phyloP scores from a whole-genome alignment of 2,888 invertebrate species.

The Linnaemya tessellans region DNA sequence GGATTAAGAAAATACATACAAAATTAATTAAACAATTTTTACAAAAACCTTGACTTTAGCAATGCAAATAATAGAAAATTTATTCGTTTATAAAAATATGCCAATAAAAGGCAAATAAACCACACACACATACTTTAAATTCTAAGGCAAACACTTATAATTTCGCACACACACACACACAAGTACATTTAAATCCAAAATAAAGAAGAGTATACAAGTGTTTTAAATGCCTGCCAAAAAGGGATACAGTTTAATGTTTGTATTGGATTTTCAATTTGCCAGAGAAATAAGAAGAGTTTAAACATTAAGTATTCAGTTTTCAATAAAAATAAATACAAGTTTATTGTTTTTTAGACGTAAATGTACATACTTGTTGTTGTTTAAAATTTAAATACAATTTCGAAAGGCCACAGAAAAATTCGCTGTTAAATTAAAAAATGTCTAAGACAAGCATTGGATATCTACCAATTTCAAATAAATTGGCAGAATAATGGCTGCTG shows the following conservation, averaged over 20 bases:
- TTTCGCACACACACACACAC: background rate
- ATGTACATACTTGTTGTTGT: too few species aligned
- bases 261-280: too few species aligned
- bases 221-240: background rate
- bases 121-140: background rate
- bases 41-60: slow-evolving; percentile 7
- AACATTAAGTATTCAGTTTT: too few species aligned
- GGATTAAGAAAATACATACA: background rate
- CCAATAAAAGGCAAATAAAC: slow-evolving; percentile 16
- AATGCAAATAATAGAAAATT: background rate
- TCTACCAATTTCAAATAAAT: too few species aligned
- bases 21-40: background rate
- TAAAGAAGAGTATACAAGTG: background rate
- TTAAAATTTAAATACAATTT: too few species aligned
- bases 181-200: background rate
- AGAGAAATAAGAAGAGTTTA: too few species aligned
- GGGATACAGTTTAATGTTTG: background rate
- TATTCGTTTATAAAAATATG: slow-evolving; percentile 23
- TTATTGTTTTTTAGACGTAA: too few species aligned
- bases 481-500: too few species aligned
- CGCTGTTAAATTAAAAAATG: too few species aligned
- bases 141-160: background rate
- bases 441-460: too few species aligned
- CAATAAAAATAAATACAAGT: too few species aligned
- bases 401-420: too few species aligned